Evolutionary conservation across 92 coral and sea anemone species (phyloP), one percentile per base, ranked within the genome.

Genomic region (Porites cylindrica): DNA sequence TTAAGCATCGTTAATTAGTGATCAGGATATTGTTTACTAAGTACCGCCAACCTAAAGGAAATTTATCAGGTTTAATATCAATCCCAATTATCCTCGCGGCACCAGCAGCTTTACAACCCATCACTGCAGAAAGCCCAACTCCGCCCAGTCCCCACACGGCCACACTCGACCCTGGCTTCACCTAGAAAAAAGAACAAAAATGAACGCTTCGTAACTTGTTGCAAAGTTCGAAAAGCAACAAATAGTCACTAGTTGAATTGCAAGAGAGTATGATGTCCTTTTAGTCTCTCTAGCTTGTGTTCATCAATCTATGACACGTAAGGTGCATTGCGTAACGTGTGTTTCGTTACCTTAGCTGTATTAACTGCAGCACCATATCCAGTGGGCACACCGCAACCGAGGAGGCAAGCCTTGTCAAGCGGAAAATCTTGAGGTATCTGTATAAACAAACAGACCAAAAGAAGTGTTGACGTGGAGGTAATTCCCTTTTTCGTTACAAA

Each of bases 81-180:
- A 97, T 83, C 19, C 98, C 99, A 77, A 97, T 97, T 29, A 97
- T 92, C 85, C 98, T 90, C 68, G 95, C 85, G 38, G 98, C 98
- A 12, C 99, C 99, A 47, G 95, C 95, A 43, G 86, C 95, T 61
- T 95, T 95, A 72, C 97, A 94, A 12, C 98, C 99, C 99, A 97
- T 97, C 62, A 93, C 68, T 10, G 81, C 93, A 64, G 99, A 97
- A 7, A 97, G 96, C 26, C 99, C 99, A 18, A 97, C 96, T 1
- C 97, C 96, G 13, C 99, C 99, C 69, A 97, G 93, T 16, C 99
- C 99, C 99, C 99, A 97, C 69, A 97, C 97, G 6, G 96, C 99
- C 38, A 91, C 91, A 0, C 94, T 97, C 18, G 99, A 95, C 4
- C 98, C 98, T 47, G 96, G 95, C 83, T 97, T 98, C 67, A 94